Conservation (phyloP, 2,888 invertebrate species). For the Branchellion lobata region DNA sequence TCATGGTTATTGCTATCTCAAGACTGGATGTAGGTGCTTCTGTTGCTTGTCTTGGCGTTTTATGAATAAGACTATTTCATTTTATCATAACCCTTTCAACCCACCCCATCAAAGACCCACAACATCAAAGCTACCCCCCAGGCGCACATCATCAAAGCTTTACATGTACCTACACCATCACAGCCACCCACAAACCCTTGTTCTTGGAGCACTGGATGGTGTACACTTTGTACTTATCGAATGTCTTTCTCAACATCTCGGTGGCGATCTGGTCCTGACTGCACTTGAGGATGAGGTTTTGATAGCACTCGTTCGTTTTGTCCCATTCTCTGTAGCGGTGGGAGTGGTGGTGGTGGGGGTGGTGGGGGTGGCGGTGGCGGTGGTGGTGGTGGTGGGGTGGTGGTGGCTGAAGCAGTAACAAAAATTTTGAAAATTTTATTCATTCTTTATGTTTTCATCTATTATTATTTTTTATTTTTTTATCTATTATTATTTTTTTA, state of each 20-base stretch:
- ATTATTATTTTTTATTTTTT: neutral
- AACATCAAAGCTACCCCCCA: too few relatives aligned
- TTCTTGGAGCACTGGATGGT: slow-evolving; percentile 38
- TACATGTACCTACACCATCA: too few relatives aligned
- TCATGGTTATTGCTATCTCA: too few relatives aligned
- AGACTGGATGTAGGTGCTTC: too few relatives aligned
- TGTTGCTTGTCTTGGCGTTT: too few relatives aligned
- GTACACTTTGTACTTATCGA: slow-evolving; percentile 40
- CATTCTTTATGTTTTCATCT: neutral
- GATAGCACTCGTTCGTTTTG: slow-evolving; percentile 44
- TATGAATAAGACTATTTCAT: too few relatives aligned
- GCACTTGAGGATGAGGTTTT: slow-evolving; percentile 40
- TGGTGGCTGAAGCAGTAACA: neutral
- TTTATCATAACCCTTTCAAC: too few relatives aligned
- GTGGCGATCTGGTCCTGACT: slow-evolving; percentile 40
- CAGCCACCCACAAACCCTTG: too few relatives aligned
- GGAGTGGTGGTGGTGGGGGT: neutral
- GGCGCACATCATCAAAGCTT: too few relatives aligned
- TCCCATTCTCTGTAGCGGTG: slow-evolving; percentile 41
- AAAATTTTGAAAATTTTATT: neutral
- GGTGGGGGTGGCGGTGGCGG: neutral
- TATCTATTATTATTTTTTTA: neutral
- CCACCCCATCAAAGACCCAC: too few relatives aligned
- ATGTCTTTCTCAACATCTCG: slow-evolving; percentile 27
- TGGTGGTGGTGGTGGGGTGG: neutral